Percentiles rank a stretch among this genome's conserved stretches.
phyloP scores from a whole-genome alignment of 2,797 vertebrate species.

The Hydrocynus forskahlii region DNA sequence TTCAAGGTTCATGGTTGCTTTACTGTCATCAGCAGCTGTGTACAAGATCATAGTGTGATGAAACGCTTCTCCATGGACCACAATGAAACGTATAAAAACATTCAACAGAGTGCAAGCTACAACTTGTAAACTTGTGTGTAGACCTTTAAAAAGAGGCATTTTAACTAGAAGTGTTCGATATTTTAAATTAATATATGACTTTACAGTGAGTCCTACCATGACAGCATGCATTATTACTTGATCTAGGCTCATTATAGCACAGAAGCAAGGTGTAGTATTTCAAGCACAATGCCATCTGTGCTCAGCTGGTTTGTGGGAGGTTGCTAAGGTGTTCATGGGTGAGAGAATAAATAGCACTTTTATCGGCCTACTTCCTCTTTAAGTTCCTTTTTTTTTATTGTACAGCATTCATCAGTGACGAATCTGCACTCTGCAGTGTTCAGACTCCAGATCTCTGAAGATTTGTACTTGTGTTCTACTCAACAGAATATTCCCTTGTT shows the following conservation, averaged over 20 bases:
- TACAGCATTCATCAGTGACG: not conserved
- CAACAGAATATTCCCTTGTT: not conserved
- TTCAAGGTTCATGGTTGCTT: too few species aligned
- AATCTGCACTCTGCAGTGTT: not conserved
- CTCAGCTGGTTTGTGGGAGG: constrained; percentile 5
- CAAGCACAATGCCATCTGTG: not conserved
- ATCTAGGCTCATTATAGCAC: too few species aligned
- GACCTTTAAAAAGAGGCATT: not conserved
- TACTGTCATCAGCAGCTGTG: too few species aligned
- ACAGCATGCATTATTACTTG: not conserved
- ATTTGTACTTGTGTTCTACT: not conserved
- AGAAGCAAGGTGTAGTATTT: not conserved
- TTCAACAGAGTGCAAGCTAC: too few species aligned
- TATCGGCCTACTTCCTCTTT: constrained; percentile 62
- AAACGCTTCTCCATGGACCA: too few species aligned
- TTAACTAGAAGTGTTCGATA: not conserved
- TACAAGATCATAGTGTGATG: too few species aligned
- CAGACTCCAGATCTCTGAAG: not conserved
- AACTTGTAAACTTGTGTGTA: not conserved
- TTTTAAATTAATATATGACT: not conserved
- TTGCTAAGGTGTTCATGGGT: constrained; percentile 24
- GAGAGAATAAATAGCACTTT: constrained; percentile 42
- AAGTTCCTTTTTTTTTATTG: constrained; percentile 48
- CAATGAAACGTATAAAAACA: too few species aligned
- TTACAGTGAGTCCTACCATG: too few species aligned